Evolutionary conservation across 2,797 vertebrate genomes (phyloP), one percentile per base, ranked within the genome.

Genomic region (Gymnoscopelus braueri): DNA sequence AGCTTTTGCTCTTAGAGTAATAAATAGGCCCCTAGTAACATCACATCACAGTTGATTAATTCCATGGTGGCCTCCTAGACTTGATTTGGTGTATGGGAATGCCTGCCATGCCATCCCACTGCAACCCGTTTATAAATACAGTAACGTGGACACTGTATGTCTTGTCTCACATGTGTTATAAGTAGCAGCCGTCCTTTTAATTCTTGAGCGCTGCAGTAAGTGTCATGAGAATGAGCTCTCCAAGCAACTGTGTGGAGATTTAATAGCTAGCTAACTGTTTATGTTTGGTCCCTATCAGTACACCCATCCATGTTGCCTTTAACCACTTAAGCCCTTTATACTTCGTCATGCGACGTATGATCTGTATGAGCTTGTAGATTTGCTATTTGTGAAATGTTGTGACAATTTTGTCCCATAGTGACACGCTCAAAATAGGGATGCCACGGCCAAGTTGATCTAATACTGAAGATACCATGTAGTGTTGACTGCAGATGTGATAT

Each of bases 121-220:
- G 77, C 56, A 79, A 76, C 67, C 39, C 68, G 2, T 79, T 72
- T 84, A 82, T 85, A 81, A 88, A 91, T 85, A 84, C 65, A 68
- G 74, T 29, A 83, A 65, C 84, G 80, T 62, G 72, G 82, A 79
- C 73, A 74, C 75, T 53, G 49, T 39, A 56, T 63, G 48, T 52
- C 59, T 71, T 55, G 53, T 55, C 15, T 55, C 13, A 52, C 15
- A 54, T 23, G 9, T 15, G 15, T 54, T 19, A 51, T 23, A 47
- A 68, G 65, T 4, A 51, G 63, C 65, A 69, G 49, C 48, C 60
- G 48, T 62, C 67, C 23, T 65, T 74, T 64, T 69, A 69, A 67
- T 74, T 68, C 44, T 63, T 24, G 2, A 35, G 58, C 59, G 24
- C 39, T 44, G 60, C 32, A 5, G 55, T 15, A 15, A 69, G 1